phyloP scores from a whole-genome alignment of 2,888 invertebrate species.

The Netelia melanura region DNA sequence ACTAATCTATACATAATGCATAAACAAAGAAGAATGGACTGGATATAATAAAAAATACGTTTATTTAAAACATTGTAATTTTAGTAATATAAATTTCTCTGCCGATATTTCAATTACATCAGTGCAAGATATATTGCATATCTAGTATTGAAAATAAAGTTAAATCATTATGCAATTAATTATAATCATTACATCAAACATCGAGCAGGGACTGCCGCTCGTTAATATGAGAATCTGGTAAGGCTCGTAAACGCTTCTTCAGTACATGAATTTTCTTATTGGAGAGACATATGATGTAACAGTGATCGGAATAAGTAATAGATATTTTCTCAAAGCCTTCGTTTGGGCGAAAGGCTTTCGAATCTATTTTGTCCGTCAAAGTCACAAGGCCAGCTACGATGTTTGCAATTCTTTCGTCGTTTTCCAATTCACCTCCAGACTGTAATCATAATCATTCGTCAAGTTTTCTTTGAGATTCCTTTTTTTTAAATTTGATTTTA shows the following conservation, averaged over 20 bases:
- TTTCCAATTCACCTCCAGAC: slow-evolving; percentile 95
- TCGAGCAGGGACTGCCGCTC: slow-evolving; percentile 75
- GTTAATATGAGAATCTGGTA: slow-evolving; percentile 45
- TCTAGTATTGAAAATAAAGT: background rate
- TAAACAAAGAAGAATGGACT: background rate
- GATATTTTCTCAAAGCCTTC: slow-evolving; percentile 93
- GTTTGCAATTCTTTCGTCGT: slow-evolving; percentile 94
- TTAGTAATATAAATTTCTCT: background rate
- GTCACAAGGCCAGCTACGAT: slow-evolving; percentile 91
- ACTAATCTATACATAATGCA: slow-evolving; percentile 62
- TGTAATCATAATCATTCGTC: slow-evolving; percentile 77
- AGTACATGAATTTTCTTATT: slow-evolving; percentile 95
- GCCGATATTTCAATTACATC: background rate
- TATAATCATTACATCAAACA: slow-evolving; percentile 48
- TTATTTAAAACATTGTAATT: background rate
- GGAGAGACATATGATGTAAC: slow-evolving; percentile 94
- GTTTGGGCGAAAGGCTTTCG: slow-evolving; percentile 89
- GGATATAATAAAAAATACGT: slow-evolving; percentile 25
- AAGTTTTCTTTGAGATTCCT: background rate
- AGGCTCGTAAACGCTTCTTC: slow-evolving; percentile 85
- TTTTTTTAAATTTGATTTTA: background rate
- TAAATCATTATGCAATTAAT: background rate
- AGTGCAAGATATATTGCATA: background rate
- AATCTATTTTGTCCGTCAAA: slow-evolving; percentile 90
- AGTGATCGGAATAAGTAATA: slow-evolving; percentile 93